Evolutionary conservation across 2,888 invertebrate genomes (phyloP), one percentile per base, ranked within the genome.

Genomic region (Matsumyia berberina): DNA sequence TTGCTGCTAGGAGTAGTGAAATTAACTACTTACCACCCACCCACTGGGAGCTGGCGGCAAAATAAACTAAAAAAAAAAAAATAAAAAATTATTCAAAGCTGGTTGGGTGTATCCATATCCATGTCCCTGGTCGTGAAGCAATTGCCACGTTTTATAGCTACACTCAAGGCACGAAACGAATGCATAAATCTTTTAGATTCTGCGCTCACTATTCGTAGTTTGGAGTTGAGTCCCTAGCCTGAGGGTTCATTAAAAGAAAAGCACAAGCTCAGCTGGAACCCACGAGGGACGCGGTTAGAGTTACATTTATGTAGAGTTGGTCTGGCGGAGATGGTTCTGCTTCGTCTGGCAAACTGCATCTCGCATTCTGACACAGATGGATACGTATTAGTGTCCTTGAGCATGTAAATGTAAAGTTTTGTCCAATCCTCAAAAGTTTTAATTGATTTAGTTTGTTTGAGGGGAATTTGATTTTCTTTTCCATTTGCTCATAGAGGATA

Each of bases 101-200:
- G 35, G 58, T 66, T 51, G 49, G 55, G 51, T 82, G 62, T 82
- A 60, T 66, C 57, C n/a, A 35, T 69, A 64, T 57, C 2, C 2
- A 24, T 57, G 5, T 66, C 77, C 64, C 69, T 29, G 69, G 33
- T 39, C 33, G 57, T 70, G 57, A 9, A 51, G 60, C 31, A 55
- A 17, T 29, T 12, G 53, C 33, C 62, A 67, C 67, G 73, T 57
- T 79, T 73, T 57, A 67, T 67, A 37, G 49, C 46, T 69, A 73
- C 62, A 82, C 60, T 82, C 29, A 57, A 72, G 67, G 35, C 82
- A 83, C 78, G 67, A 44, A 67, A 39, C 49, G 55, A 57, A 78
- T 60, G 49, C 49, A 78, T 83, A 73, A 72, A 83, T 83, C 73
- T 78, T 62, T 67, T 33, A 69, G 73, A 69, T 83, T 77, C 78